phyloP scores from a whole-genome alignment of 2,797 vertebrate genomes.

The Botia kubotai region DNA sequence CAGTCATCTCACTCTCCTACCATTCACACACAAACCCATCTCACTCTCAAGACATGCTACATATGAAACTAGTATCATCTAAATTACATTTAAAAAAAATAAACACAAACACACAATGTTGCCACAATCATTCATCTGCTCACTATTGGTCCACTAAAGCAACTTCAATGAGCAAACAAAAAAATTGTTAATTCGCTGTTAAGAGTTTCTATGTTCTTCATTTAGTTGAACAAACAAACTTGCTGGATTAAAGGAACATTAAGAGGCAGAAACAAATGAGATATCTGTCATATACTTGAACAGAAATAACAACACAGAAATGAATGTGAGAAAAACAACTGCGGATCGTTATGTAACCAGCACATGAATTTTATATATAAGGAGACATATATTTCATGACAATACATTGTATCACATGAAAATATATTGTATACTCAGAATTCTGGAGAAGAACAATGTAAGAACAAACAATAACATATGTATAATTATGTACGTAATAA shows the following conservation, averaged over 20 bases:
- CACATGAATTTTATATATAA: constrained; percentile 1
- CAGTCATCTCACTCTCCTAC: constrained; percentile 10
- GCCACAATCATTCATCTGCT: constrained; percentile 1
- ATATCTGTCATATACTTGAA: background rate
- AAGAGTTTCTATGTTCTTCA: background rate
- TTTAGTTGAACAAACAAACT: constrained; percentile 19
- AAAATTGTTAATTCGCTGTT: constrained; percentile 8
- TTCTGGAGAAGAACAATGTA: background rate
- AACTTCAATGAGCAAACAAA: background rate
- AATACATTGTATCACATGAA: background rate
- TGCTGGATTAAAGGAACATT: constrained; percentile 20
- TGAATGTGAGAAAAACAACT: background rate
- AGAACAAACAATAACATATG: background rate
- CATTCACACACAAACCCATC: constrained; percentile 10
- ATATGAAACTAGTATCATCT: background rate
- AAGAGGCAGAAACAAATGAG: background rate
- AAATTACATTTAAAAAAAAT: constrained; percentile 1
- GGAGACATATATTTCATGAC: background rate
- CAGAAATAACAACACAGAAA: constrained; percentile 15
- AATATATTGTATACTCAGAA: background rate
- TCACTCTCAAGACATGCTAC: background rate
- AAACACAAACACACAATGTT: background rate
- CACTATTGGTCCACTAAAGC: background rate
- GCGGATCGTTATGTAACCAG: background rate
- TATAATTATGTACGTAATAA: background rate